Evolutionary conservation across 2,113 vertebrate species (phyloP), one percentile per base, ranked within the genome.

Genomic region (Chaetorhynchus papuensis): DNA sequence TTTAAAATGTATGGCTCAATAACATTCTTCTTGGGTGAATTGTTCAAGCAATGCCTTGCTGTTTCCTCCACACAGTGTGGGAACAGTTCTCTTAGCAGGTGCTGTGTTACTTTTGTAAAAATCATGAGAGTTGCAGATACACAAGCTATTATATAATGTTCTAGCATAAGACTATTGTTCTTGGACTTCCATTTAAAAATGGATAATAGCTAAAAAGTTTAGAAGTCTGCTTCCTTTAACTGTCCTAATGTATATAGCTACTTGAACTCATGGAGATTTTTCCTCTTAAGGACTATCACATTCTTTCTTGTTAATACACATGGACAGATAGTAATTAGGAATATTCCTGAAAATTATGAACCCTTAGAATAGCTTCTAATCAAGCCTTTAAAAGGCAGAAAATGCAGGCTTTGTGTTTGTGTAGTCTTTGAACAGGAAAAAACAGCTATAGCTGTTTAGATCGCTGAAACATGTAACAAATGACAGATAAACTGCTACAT

Each of bases 1-100:
- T 97, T 81, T 74, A 74, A 94, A 88, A 76, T 82, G 61, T 57
- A 60, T 30, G 59, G 60, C 80, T 90, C 83, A 79, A n/a, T 95
- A 91, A 42, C 47, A 83, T 91, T 95, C 88, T 88, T 79, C 65
- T 75, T 44, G 52, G 42, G 65, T 84, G 54, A 91, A 81, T 71
- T 94, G 71, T 92, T 88, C 19, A 37, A 81, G 64, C 65, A 68
- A n/a, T 21, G 69, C 23, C 74, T 83, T 90, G 70, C 61, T 80
- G 60, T 70, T 96, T 90, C 75, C 59, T 94, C 52, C 42, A 45
- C 64, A 71, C 57, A 66, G 72, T n/a, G 54, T 74, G 54, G 35
- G 88, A 91, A 86, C 69, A 82, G 23, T 68, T 78, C 70, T 93
- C n/a, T 70, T 78, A 69, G 47, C 87, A 93, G 60, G 76, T 77